Conservation (phyloP, 2,888 invertebrate species). For the Colletes collaris region DNA sequence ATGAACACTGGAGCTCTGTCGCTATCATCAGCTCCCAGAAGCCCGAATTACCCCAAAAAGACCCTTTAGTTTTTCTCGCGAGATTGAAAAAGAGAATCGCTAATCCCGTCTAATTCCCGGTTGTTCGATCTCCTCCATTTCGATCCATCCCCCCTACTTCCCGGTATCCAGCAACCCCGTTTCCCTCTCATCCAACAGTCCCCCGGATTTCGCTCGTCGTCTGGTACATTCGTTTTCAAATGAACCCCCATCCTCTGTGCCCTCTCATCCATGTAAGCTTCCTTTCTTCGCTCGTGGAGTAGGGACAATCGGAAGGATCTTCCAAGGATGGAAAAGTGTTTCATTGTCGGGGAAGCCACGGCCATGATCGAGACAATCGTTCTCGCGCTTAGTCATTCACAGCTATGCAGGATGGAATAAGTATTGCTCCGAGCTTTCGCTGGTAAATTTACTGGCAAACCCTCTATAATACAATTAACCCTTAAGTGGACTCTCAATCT, state of each 20-base stretch:
- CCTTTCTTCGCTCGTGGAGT: neutral
- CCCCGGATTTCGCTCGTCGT: conserved; percentile 19
- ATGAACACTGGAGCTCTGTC: neutral
- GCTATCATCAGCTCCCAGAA: neutral
- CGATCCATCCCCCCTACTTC: neutral
- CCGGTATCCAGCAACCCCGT: conserved; percentile 9
- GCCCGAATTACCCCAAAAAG: conserved; percentile 2
- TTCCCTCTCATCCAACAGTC: conserved; percentile 13
- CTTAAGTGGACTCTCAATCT: too few relatives aligned
- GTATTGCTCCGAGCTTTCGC: neutral
- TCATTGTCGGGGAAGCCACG: neutral
- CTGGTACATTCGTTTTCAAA: conserved; percentile 19
- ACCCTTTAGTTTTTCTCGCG: neutral
- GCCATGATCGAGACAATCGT: neutral
- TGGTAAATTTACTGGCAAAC: too few relatives aligned
- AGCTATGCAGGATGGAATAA: neutral
- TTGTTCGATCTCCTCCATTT: conserved; percentile 23
- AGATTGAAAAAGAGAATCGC: conserved; percentile 40
- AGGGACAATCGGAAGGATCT: neutral
- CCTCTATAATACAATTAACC: too few relatives aligned
- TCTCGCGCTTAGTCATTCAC: neutral
- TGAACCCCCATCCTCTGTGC: neutral
- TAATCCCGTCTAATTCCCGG: conserved; percentile 32
- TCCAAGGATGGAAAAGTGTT: neutral
- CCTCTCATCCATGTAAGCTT: neutral